These are phyloP conservation scores for Girardinus metallicus DNA, from an alignment of 2,797 vertebrate genomes.

Conservation along the genomic window DNA sequence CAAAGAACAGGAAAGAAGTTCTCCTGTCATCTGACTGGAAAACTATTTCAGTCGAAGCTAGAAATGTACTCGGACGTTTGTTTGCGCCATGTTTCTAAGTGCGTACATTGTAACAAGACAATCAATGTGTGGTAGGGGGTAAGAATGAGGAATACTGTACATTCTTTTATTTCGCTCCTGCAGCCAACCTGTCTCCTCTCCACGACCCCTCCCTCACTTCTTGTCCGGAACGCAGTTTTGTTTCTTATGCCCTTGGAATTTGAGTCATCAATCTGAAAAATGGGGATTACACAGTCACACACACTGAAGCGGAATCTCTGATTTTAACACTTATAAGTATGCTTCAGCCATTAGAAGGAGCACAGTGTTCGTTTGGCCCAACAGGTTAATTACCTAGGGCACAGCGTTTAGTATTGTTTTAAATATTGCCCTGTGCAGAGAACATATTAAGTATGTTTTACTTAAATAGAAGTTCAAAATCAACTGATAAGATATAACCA, in stretches of 20 bases:
- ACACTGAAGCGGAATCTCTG: constrained; percentile 9
- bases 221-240: constrained; percentile 77
- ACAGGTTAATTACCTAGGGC: neutral
- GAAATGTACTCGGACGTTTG: constrained; percentile 58
- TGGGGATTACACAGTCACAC: neutral
- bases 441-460: neutral
- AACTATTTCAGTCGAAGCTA: constrained; percentile 61
- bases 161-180: constrained; percentile 62
- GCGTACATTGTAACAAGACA: constrained; percentile 26
- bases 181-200: constrained; percentile 76
- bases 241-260: constrained; percentile 58
- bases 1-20: constrained; percentile 46
- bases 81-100: constrained; percentile 29
- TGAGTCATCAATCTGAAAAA: constrained; percentile 36
- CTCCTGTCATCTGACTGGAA: constrained; percentile 49
- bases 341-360: neutral
- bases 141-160: constrained; percentile 37
- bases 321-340: too few relatives aligned
- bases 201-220: constrained; percentile 67
- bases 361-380: neutral
- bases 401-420: neutral
- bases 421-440: neutral
- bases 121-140: constrained; percentile 37
- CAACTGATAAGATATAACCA: neutral
- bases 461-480: neutral